Evolutionary conservation across 2,888 invertebrate species (phyloP), one percentile per base, ranked within the genome.

Genomic region (Ceratothoa steindachneri): DNA sequence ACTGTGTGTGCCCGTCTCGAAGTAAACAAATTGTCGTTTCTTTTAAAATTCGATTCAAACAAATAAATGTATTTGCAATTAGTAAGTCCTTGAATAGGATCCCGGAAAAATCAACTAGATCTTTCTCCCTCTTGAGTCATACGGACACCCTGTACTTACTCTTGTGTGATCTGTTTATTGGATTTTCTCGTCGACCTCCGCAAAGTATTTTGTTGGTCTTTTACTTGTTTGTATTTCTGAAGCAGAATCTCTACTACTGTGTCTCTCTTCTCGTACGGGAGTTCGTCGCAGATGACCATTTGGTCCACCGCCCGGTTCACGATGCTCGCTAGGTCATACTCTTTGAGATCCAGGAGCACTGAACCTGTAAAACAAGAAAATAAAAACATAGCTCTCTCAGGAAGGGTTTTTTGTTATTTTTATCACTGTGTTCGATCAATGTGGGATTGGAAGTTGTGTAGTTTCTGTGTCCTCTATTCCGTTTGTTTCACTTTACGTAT

Each of bases 301-400:
- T 92, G 89, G 81, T 89, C 89, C 9, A 91, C 91, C 66, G 91
- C 88, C 64, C 91, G 86, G 84, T 69, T 55, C 29, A 71, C 77
- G 75, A 80, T 80, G 64, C 75, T 93, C 0, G 94, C 91, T 74
- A 96, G 86, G 83, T 96, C 95, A 81, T 90, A 90, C 83, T 93
- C 96, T 82, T 95, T 93, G 81, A 95, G 87, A 84, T 97, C 97
- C 77, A 97, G 87, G 71, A 94, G 86, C 27, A 95, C 90, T 5
- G 93, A 90, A 41, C 87, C 87, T 87, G 81, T 0, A 75, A 22
- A 68, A 68, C 73, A 2, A 74, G 69, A 41, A 69, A 30, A 71
- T n/a, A 51, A 3, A n/a, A 51, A 51, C 15, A 3, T 51, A 51
- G 19, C 15, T 51, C n/a, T n/a, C n/a, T n/a, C n/a, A n/a, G n/a